Evolutionary conservation across 1,140 invertebrate genomes (phyloP).

Genomic region (Trachymyrmex septentrionalis): DNA sequence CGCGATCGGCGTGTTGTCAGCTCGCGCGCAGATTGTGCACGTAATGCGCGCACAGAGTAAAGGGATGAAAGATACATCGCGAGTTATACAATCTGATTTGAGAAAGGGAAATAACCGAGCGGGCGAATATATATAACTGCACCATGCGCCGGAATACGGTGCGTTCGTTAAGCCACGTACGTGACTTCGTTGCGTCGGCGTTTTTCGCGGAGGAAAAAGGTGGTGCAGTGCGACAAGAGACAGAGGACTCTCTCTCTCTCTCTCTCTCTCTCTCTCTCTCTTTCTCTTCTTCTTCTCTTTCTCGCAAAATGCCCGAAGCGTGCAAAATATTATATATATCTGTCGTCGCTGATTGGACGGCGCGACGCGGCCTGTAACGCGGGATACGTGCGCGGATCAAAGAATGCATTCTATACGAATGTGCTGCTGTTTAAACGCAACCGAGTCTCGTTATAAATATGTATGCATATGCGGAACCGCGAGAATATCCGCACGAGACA

Average conservation of each 20-base stretch:
- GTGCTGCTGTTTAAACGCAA: slow-evolving; percentile 69
- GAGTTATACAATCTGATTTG: slow-evolving; percentile 63
- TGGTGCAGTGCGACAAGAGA: neutral
- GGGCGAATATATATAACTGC: slow-evolving; percentile 49
- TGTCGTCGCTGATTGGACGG: slow-evolving; percentile 73
- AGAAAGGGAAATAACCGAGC: slow-evolving; percentile 64
- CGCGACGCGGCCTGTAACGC: slow-evolving; percentile 61
- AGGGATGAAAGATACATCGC: slow-evolving; percentile 56
- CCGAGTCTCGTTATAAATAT: slow-evolving; percentile 74
- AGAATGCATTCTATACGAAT: slow-evolving; percentile 68
- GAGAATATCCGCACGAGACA: slow-evolving; percentile 50
- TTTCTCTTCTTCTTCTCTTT: neutral
- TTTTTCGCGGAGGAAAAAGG: slow-evolving; percentile 51
- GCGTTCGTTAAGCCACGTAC: slow-evolving; percentile 78
- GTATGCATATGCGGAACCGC: slow-evolving; percentile 44
- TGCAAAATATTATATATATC: slow-evolving; percentile 76
- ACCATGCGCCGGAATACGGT: slow-evolving; percentile 56
- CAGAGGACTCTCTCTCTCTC: neutral
- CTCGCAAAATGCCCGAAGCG: slow-evolving; percentile 72
- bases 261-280: slow-evolving; percentile 1
- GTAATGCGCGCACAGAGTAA: slow-evolving; percentile 69
- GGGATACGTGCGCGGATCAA: slow-evolving; percentile 75
- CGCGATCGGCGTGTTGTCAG: slow-evolving; percentile 68
- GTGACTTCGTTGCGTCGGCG: slow-evolving; percentile 75
- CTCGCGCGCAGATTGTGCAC: slow-evolving; percentile 72